Evolutionary conservation across 1,140 invertebrate genomes (phyloP).

Genomic region (Tachypleus tridentatus): DNA sequence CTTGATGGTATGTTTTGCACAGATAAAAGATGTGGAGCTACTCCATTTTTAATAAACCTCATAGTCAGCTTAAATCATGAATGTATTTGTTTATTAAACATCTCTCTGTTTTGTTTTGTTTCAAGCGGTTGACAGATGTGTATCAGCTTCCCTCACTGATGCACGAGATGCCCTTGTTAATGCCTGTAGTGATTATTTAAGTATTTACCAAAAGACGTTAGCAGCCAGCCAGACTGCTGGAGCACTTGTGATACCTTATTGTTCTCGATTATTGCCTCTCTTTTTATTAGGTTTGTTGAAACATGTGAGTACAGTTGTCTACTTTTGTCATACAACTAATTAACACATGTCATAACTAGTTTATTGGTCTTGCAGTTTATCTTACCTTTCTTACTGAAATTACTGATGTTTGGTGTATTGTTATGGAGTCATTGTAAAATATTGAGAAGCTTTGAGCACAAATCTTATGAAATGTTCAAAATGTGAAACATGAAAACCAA

Average conservation of each 20-base stretch:
- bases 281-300: slow-evolving; percentile 86
- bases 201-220: slow-evolving; percentile 51
- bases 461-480: too few species aligned
- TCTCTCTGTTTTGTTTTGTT: slow-evolving; percentile 6
- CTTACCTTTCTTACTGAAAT: too few species aligned
- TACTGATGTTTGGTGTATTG: too few species aligned
- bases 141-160: slow-evolving; percentile 66
- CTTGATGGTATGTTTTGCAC: too few species aligned
- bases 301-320: slow-evolving; percentile 48
- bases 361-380: slow-evolving; percentile 12
- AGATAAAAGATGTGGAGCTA: too few species aligned
- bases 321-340: background rate
- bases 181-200: slow-evolving; percentile 79
- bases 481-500: too few species aligned
- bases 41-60: too few species aligned
- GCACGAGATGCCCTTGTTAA: slow-evolving; percentile 93
- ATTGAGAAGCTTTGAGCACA: too few species aligned
- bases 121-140: slow-evolving; percentile 79
- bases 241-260: slow-evolving; percentile 57
- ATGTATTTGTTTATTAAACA: too few species aligned
- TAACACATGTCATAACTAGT: background rate
- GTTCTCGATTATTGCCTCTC: slow-evolving; percentile 68
- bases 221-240: slow-evolving; percentile 35
- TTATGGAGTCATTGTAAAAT: too few species aligned
- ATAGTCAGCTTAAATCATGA: too few species aligned